phyloP scores from a whole-genome alignment of 2,113 vertebrate species.

The Corvus moneduloides region DNA sequence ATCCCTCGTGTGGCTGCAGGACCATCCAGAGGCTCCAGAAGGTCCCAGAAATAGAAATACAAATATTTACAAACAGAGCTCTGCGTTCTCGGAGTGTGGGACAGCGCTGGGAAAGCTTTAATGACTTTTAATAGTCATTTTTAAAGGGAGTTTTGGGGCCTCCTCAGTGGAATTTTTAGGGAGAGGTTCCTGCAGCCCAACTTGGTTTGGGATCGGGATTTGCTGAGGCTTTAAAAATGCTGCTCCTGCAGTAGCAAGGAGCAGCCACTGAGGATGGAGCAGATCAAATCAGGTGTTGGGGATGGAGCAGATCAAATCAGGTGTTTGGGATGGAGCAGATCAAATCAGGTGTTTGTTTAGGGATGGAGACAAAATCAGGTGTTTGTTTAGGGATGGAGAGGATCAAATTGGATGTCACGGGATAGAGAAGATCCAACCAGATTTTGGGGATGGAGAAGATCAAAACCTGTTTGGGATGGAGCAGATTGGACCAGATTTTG shows the following conservation, averaged over 20 bases:
- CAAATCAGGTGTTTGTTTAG: neutral
- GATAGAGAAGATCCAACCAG: no score
- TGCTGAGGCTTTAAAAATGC: neutral
- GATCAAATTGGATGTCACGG: no score
- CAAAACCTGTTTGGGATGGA: neutral
- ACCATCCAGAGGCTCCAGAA: neutral
- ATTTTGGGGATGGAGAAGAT: no score
- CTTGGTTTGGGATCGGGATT: neutral
- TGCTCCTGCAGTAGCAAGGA: neutral
- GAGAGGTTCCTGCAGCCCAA: neutral
- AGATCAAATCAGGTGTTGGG: no score
- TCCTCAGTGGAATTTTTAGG: neutral
- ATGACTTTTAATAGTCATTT: rapidly evolving
- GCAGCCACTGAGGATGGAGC: neutral
- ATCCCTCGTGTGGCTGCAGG: rapidly evolving
- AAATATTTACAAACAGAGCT: neutral
- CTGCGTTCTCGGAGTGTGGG: rapidly evolving
- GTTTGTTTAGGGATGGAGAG: no score
- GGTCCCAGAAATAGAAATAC: neutral
- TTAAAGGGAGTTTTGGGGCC: neutral
- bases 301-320: no score
- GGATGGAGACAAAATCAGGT: no score
- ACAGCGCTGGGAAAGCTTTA: neutral
- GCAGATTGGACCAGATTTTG: neutral
- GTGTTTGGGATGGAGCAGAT: neutral